phyloP scores from a whole-genome alignment of 2,888 invertebrate genomes.

The Cantharis rufa region DNA sequence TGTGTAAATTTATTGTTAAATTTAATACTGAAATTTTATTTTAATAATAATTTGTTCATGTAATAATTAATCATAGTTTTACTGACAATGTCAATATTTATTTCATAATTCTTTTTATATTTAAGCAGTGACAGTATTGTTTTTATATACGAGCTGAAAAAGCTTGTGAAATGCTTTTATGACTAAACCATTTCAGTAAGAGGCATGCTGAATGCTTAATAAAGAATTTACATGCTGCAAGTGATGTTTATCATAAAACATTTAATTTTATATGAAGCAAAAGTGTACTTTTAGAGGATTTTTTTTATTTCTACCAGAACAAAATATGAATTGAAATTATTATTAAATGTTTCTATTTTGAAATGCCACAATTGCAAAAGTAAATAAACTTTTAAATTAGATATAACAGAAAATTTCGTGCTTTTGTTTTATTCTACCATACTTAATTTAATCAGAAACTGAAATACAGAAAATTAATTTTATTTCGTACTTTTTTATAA shows the following conservation, averaged over 20 bases:
- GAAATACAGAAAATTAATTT: not conserved
- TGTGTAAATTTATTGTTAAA: no score
- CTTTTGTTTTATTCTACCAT: not conserved
- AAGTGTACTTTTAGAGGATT: not conserved
- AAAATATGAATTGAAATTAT: not conserved
- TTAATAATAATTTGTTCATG: no score
- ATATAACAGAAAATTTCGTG: not conserved
- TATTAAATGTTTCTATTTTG: not conserved
- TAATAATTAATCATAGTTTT: not conserved
- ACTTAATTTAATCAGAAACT: not conserved
- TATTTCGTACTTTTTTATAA: not conserved
- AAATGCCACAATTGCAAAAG: not conserved
- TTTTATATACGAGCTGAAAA: slow-evolving; percentile 4
- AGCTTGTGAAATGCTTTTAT: slow-evolving; percentile 4
- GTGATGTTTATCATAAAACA: slow-evolving; percentile 4
- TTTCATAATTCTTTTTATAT: not conserved
- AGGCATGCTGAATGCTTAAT: slow-evolving; percentile 2
- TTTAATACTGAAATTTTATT: no score
- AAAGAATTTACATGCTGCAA: slow-evolving; percentile 5
- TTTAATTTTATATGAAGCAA: not conserved
- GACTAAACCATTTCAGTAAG: slow-evolving; percentile 1
- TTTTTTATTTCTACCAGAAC: not conserved
- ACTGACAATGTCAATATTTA: not conserved
- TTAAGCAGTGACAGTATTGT: not conserved
- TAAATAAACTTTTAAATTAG: not conserved